These are phyloP conservation scores for Lysiphlebus fabarum DNA, from an alignment of 1,140 invertebrate genomes.

Conservation along the genomic window DNA sequence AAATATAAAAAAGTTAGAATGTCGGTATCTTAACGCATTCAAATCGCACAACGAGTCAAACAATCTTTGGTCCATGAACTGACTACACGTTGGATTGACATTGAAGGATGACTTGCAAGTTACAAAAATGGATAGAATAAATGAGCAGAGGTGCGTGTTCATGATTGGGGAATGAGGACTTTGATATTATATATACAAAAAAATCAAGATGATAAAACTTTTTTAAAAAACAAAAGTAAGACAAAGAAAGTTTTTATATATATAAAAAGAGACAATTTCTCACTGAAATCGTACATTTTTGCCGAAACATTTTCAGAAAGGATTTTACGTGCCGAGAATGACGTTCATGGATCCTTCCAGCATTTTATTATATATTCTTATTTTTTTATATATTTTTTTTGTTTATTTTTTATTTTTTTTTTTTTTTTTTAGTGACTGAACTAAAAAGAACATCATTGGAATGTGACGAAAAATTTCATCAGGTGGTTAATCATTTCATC, in stretches of 20 bases:
- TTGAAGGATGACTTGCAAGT: constrained; percentile 45
- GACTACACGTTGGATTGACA: constrained; percentile 38
- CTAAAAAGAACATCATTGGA: too few species aligned
- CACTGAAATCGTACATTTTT: constrained; percentile 9
- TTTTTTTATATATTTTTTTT: too few species aligned
- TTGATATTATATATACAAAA: too few species aligned
- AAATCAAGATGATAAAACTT: too few species aligned
- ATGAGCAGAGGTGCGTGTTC: background rate
- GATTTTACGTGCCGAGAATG: constrained; percentile 16
- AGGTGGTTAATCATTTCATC: too few species aligned
- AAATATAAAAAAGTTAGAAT: constrained; percentile 32
- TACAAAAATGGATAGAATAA: constrained; percentile 13
- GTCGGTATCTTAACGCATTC: constrained; percentile 41
- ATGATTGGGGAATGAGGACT: too few species aligned
- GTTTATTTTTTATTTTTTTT: too few species aligned
- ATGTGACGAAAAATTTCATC: too few species aligned
- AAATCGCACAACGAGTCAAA: constrained; percentile 35
- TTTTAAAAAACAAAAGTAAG: too few species aligned
- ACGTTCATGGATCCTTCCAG: background rate
- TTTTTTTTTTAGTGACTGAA: too few species aligned
- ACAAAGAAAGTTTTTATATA: too few species aligned
- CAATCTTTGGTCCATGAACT: constrained; percentile 13
- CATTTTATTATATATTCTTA: too few species aligned
- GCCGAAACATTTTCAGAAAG: constrained; percentile 12
- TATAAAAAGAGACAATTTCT: background rate